Base-by-base conservation (phyloP, 2,888 invertebrate species). In the Drosophila anomelani region DNA sequence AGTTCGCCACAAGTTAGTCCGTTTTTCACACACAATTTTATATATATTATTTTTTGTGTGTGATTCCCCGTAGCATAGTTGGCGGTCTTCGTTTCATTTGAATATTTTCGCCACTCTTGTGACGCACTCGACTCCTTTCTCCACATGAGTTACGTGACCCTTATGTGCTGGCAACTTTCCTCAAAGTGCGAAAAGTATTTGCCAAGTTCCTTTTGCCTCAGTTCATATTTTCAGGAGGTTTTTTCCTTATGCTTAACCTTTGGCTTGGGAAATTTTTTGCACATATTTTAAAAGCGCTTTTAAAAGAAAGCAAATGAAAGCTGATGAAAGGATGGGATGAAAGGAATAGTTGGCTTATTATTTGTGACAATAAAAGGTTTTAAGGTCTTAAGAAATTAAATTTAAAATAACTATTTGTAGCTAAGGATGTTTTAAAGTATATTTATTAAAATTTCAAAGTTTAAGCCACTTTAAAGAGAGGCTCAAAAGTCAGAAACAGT, bases 21-120 rank as follows among this genome's bases (percentile, higher is more conserved):
- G 5, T 53, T 57, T 38, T 39, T 13, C 39, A 46, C 32, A 41
- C 38, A 66, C 51, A 67, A 54, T 54, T 38, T 49, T 32, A 15
- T 61, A 55, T 56, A 56, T 20, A 20, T 39, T 53, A 53, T 38
- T 49, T 20, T 34, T n/a, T 46, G 8, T 60, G 32, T 43, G 49
- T 29, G 64, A 67, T 72, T 54, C 75, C 73, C 81, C 49, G 55
- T 56, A 61, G 85, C 75, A 88, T 86, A 86, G 87, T 84, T 84
- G 72, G 55, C 56, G 54, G 53, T 59, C 71, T 57, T 75, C 38
- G 9, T 58, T 67, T 32, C 70, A 88, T 88, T 88, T 86, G 69
- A 84, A 88, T 88, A 88, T 81, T 77, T 81, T 79, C 29, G 79
- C 81, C 64, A 72, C 67, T 88, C 72, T 70, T 62, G 67, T 85